Evolutionary conservation across 1,140 invertebrate species (phyloP), one percentile per base, ranked within the genome.

Genomic region (Drosophila serrata): DNA sequence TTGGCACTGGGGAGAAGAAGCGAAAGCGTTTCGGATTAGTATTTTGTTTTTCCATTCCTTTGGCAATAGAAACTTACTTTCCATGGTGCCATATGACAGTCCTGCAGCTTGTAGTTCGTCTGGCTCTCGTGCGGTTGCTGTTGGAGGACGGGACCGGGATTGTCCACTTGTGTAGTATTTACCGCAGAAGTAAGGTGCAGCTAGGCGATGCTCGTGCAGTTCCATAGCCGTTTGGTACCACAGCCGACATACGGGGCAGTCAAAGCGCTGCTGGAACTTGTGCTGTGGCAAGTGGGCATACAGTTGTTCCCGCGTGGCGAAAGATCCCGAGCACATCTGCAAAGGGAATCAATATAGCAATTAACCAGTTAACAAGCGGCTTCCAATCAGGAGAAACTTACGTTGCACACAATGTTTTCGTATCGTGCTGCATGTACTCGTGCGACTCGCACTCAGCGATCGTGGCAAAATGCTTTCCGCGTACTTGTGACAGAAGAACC

Each of bases 401-500:
- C 91, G 58, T 92, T 92, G 77, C 91, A 92, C 11, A 92, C 75
- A 75, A 90, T 92, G 60, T 57, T 92, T 6, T 90, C 85, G 70
- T 92, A 92, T 35, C 91, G 40, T 92, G 91, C n/a, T 92, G 81
- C 75, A 86, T 88, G 29, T 91, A 92, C 56, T 92, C 91, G 57
- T 92, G 91, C 37, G 85, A 60, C 55, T 92, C 91, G 73, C 91
- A 92, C 24, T 88, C 81, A 15, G 78, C 65, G 48, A 92, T 91
- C 4, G 79, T 84, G 6, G 86, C 87, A 22, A 75, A 92, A 60
- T 91, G 65, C 77, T 92, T 92, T 49, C 91, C 91, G 46, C 91
- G 53, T 92, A 92, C 59, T 92, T 92, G 64, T 91, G 91, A 51
- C 91, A 92, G 37, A 92, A 92, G 60, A 90, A 92, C 31, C 82